Evolutionary conservation across 2,797 vertebrate species (phyloP), one percentile per base, ranked within the genome.

Genomic region (Phrynocephalus forsythii): DNA sequence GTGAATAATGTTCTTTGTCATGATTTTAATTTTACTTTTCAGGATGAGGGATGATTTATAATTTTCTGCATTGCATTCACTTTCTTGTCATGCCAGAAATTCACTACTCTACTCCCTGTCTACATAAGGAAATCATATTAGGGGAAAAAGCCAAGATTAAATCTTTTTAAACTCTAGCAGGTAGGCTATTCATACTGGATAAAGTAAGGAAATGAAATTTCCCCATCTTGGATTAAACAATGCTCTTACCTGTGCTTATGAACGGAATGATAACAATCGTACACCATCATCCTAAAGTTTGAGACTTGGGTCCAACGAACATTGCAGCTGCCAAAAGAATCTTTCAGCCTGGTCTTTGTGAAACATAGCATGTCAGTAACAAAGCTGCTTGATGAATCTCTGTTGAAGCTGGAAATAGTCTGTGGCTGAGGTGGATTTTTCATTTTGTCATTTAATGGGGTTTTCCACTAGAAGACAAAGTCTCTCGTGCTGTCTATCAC

Each of bases 121-220:
- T 80, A 28, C 69, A 56, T 80, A 67, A 85, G 87, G 68, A 80
- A 88, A 84, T 52, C 80, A 82, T 89, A 24, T n/a, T 82, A 33
- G 20, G 63, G 33, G 33, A 52, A 84, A 88, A 20, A 77, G 86
- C 22, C 63, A 89, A 86, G 10, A 2, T 28, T 79, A 88, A 87
- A 52, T 6, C 38, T 84, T 18, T 13, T 0, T 84, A 86, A 60
- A 3, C 15, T 28, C 2, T 20, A 87, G 85, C 30, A 82, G 13
- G 38, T 76, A 56, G 83, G 88, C 83, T 73, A 67, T 63, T 52
- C 20, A 79, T 6, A 30, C 80, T 11, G 67, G 11, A 77, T 30
- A 13, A 90, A 3, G 0, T 18, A 28, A 93, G 85, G 15, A 88
- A 84, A 86, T 5, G n/a, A 83, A 84, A 89, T 85, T 88, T 48